Conservation (phyloP, 64 coral and sea anemone species). For the Trachythela sp. region DNA sequence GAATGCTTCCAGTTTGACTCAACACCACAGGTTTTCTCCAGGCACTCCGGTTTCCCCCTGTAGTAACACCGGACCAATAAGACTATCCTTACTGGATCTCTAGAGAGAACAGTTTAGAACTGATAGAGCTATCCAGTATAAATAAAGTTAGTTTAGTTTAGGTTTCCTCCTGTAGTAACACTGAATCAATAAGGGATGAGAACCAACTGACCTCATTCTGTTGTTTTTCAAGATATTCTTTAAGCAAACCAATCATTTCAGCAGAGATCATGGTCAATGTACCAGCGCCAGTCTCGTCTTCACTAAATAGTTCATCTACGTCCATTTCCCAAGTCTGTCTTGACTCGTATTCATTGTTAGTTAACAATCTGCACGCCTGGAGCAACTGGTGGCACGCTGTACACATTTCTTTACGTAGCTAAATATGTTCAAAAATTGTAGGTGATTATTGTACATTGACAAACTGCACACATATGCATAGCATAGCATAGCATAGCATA, state of each 20-base stretch:
- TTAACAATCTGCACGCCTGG: neutral
- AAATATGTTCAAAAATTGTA: neutral
- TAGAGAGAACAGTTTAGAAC: neutral
- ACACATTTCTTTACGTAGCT: constrained; percentile 5
- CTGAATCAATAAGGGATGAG: no score
- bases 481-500: no score
- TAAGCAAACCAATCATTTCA: neutral
- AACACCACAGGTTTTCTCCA: no score
- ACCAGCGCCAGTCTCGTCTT: neutral
- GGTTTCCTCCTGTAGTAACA: no score
- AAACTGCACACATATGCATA: no score
- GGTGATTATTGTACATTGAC: no score
- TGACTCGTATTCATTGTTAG: neutral
- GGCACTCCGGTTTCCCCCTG: no score
- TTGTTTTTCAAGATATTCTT: neutral
- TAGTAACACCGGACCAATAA: no score
- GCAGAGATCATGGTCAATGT: constrained; percentile 3
- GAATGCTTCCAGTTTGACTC: no score
- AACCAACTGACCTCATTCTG: neutral
- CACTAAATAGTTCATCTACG: neutral
- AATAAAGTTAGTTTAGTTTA: no score
- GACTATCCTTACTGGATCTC: neutral
- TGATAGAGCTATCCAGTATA: no score
- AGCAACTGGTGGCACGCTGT: neutral
- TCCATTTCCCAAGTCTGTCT: neutral